Conservation (phyloP, 2,888 invertebrate species). For the Himalopsyche anomala region DNA sequence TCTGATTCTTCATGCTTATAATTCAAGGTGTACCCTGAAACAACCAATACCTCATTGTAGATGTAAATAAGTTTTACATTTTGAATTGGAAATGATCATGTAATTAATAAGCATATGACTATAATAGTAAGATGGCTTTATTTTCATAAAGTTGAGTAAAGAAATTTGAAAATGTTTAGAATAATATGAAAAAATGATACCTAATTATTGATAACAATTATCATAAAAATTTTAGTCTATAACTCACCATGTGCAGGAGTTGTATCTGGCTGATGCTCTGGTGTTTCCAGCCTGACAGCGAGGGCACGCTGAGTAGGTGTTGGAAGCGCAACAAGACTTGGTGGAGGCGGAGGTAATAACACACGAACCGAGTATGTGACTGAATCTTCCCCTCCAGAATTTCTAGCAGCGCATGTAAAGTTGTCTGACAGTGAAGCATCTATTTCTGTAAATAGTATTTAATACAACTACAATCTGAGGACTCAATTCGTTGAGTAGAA, state of each 20-base stretch:
- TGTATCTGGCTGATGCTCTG: constrained; percentile 41
- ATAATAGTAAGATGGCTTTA: too few species aligned
- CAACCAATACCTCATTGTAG: not conserved
- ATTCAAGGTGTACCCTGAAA: constrained; percentile 60
- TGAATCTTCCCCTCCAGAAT: constrained; percentile 89
- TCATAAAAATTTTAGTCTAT: not conserved
- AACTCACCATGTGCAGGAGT: constrained; percentile 60
- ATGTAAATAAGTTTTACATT: not conserved
- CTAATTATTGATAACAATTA: not conserved
- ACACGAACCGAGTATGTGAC: constrained; percentile 88
- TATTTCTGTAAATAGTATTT: constrained; percentile 46
- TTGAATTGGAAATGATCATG: not conserved
- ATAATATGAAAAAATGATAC: too few species aligned
- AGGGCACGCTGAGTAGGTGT: constrained; percentile 66
- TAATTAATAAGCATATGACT: too few species aligned
- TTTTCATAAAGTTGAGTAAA: too few species aligned
- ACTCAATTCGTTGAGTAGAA: too few species aligned
- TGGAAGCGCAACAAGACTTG: constrained; percentile 78
- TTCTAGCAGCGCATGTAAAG: constrained; percentile 88
- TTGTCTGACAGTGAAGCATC: constrained; percentile 86
- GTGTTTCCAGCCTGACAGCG: constrained; percentile 53
- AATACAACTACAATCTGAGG: not conserved
- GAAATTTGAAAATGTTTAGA: too few species aligned
- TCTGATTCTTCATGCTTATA: constrained; percentile 61
- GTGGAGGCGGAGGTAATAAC: constrained; percentile 84